These are phyloP conservation scores for Metellina segmentata DNA, from an alignment of 2,888 invertebrate species.

Conservation along the genomic window DNA sequence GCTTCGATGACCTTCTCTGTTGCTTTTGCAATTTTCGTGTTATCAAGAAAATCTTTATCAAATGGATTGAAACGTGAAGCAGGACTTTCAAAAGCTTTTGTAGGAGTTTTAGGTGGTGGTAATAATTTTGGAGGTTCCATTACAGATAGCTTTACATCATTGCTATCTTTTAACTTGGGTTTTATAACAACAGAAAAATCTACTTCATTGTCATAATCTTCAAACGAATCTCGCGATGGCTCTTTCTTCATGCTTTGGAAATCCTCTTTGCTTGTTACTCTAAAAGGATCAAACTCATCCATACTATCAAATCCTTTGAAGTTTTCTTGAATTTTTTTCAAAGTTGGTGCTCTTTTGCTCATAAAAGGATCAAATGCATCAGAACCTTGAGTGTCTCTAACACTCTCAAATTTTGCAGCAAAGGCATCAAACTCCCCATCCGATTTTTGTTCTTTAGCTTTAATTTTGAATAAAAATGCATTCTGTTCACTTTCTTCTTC, in stretches of 20 bases:
- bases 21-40: constrained; percentile 82
- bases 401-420: constrained; percentile 92
- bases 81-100: constrained; percentile 81
- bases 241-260: constrained; percentile 65
- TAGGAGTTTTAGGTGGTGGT: constrained; percentile 85
- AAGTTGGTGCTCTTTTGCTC: constrained; percentile 78
- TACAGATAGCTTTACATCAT: constrained; percentile 72
- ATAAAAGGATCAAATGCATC: constrained; percentile 83
- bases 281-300: constrained; percentile 82
- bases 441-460: constrained; percentile 30
- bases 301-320: constrained; percentile 87
- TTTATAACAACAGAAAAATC: constrained; percentile 80
- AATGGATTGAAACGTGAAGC: constrained; percentile 81
- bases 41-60: constrained; percentile 79
- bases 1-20: constrained; percentile 79
- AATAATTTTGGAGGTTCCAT: constrained; percentile 85
- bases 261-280: constrained; percentile 80
- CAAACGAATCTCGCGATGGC: constrained; percentile 78
- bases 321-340: constrained; percentile 71
- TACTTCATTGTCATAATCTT: constrained; percentile 79
- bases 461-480: constrained; percentile 68
- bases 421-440: constrained; percentile 89
- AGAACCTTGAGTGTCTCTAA: constrained; percentile 79
- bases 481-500: constrained; percentile 55
- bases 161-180: constrained; percentile 78